Base-by-base conservation (phyloP, 64 coral and sea anemone genomes). In the Platygyra sinensis region DNA sequence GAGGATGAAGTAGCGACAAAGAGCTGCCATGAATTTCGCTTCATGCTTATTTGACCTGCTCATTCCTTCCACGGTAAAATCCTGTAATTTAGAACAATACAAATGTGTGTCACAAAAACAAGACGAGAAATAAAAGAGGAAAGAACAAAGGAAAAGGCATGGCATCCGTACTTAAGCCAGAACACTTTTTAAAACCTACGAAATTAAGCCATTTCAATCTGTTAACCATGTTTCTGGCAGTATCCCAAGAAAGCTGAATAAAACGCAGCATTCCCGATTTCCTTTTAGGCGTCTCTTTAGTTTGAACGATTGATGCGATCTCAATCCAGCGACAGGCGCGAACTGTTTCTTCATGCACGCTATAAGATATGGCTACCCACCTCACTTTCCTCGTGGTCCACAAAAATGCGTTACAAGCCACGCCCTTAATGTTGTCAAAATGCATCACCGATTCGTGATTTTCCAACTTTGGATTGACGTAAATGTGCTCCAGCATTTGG, bases 1-100 rank as follows among this genome's bases (percentile, higher is more conserved):
- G 29, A 93, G 72, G 57, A 98, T 89, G 3, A 98, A 74, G 33
- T 98, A 98, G 22, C 90, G 91, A 62, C 97, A 95, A 16, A 99
- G 67, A 2, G 94, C 91, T 20, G 94, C 91, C 25, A 96, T 72
- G 55, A 76, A 95, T 61, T 96, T 94, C 0, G 97, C 94, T 78
- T 95, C 96, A 32, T 98, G 96, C 59, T 90, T 49, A 60, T 95
- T 98, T 16, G 90, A 90, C 9, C 94, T 88, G 39, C 96, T 98
- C 77, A 20, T 87, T 73, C 94, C 88, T 25, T 95, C 93, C 71
- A 93, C 94, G 13, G 87, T 78, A 39, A 38, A 96, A 36, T 96
- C 91, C 94, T 96, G 82, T 72, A 20, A 85, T 74, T 30, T 0
- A n/a, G 17, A 80, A 16, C 74, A 65, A 30, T 8, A 86, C 17